A percentile compares a stretch with the other conserved stretches of the same genome.
Conservation (phyloP, 2,797 vertebrate species). For the Cyprinodon diabolis region DNA sequence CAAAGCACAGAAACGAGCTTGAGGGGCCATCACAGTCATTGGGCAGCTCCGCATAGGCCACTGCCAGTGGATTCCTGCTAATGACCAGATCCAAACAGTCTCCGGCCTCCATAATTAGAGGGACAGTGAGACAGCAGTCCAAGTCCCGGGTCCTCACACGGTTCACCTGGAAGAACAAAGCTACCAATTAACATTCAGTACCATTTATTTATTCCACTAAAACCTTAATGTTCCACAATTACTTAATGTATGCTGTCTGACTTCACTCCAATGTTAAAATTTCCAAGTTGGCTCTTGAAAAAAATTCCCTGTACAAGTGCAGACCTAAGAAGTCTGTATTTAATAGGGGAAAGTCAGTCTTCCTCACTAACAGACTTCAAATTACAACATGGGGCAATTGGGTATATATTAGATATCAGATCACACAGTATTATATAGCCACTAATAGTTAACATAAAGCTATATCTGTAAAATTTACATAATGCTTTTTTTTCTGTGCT, state of each 20-base stretch:
- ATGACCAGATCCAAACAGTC: constrained; percentile 90
- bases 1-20: constrained; percentile 54
- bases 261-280: neutral
- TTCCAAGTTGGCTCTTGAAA: neutral
- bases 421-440: neutral
- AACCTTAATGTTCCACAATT: no score
- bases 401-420: neutral
- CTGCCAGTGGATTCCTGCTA: constrained; percentile 87
- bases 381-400: neutral
- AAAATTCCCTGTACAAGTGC: neutral
- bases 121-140: constrained; percentile 94
- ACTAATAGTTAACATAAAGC: neutral
- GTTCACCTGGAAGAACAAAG: constrained; percentile 85
- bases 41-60: constrained; percentile 54
- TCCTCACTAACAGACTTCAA: neutral
- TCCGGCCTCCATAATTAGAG: constrained; percentile 90
- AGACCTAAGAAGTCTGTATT: no score
- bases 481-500: neutral
- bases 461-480: neutral
- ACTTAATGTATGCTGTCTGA: neutral
- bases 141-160: constrained; percentile 90
- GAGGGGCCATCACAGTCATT: constrained; percentile 67
- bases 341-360: neutral
- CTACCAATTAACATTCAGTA: constrained; percentile 8
- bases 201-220: neutral